Conservation (phyloP, 2,113 vertebrate genomes). For the Crocuta crocuta region DNA sequence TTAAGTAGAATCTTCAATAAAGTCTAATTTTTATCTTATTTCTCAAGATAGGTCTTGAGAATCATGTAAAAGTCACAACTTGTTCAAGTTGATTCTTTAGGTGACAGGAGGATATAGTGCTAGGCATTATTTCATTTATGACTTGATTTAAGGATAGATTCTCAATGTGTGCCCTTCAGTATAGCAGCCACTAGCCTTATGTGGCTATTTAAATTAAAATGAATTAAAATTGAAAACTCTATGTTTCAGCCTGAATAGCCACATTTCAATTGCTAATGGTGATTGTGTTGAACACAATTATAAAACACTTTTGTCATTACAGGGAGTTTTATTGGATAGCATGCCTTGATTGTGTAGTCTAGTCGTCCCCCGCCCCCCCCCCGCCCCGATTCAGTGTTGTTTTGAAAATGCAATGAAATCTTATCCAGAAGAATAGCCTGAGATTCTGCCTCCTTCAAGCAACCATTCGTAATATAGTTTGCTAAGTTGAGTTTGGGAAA, state of each 20-base stretch:
- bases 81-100: not conserved
- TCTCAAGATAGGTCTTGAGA: not conserved
- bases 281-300: not conserved
- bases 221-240: not conserved
- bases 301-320: not conserved
- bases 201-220: not conserved
- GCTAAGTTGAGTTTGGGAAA: not conserved
- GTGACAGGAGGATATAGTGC: not conserved
- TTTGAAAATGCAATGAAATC: not conserved
- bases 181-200: no score
- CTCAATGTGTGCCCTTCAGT: not conserved
- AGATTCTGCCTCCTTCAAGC: not conserved
- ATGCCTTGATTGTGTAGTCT: not conserved
- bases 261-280: not conserved
- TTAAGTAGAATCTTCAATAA: not conserved
- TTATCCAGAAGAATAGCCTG: not conserved
- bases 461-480: not conserved
- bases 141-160: not conserved
- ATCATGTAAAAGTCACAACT: not conserved
- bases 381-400: not conserved
- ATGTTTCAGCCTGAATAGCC: not conserved
- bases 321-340: not conserved
- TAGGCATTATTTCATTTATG: not conserved
- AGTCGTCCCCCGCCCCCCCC: not conserved
- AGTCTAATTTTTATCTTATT: not conserved